A percentile compares a stretch with the other conserved stretches of the same genome.
phyloP scores from a whole-genome alignment of 2,113 vertebrate genomes.

The Morone saxatilis region DNA sequence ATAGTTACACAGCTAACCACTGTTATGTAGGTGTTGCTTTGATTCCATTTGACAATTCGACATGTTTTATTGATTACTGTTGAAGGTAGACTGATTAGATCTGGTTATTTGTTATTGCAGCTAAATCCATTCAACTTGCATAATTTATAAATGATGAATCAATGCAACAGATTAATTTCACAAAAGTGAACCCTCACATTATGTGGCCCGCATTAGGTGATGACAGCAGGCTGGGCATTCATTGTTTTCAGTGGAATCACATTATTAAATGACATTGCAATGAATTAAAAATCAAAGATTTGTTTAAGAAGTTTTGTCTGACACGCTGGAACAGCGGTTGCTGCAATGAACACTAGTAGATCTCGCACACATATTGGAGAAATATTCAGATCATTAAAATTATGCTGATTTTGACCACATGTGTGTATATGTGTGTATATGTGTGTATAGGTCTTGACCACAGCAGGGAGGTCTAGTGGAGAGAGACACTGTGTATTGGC shows the following conservation, averaged over 20 bases:
- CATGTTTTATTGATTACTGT: neutral
- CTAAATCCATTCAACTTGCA: neutral
- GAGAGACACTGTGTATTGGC: slow-evolving; percentile 14
- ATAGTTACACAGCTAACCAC: neutral
- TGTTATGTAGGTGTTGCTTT: neutral
- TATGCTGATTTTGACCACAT: neutral
- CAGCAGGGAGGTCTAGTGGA: slow-evolving; percentile 20
- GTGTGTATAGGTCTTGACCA: neutral
- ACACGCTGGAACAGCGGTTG: neutral
- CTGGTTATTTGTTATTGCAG: neutral
- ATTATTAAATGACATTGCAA: neutral
- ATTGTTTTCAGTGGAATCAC: too few relatives aligned
- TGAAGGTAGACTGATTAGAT: neutral
- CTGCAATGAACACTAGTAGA: neutral
- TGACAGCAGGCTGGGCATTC: too few relatives aligned
- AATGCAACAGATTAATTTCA: too few relatives aligned
- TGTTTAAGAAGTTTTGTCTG: neutral
- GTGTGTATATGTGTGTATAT: too few relatives aligned
- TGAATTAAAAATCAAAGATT: neutral
- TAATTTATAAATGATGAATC: too few relatives aligned
- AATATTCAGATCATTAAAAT: neutral
- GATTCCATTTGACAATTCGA: neutral
- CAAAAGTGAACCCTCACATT: too few relatives aligned
- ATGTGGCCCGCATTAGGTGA: too few relatives aligned
- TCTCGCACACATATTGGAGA: neutral